Conservation (phyloP, 1,140 invertebrate genomes). For the Pristionchus pacificus region DNA sequence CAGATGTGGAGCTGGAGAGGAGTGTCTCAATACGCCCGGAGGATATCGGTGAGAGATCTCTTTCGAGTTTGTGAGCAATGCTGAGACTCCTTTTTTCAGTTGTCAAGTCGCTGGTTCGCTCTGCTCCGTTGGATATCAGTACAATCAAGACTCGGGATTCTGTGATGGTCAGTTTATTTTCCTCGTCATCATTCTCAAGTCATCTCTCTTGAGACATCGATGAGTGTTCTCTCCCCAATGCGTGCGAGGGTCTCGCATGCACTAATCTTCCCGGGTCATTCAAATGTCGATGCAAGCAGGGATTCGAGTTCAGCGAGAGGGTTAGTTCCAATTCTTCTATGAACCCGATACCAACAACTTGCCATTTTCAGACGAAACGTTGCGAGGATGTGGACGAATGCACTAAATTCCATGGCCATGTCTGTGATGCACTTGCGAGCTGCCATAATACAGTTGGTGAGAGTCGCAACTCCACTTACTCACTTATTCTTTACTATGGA, state of each 20-base stretch:
- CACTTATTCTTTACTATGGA: background rate
- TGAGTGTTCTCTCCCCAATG: constrained; percentile 58
- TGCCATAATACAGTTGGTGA: constrained; percentile 49
- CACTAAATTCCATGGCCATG: constrained; percentile 52
- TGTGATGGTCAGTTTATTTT: constrained; percentile 43
- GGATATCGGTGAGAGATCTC: too few species aligned
- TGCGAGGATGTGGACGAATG: constrained; percentile 56
- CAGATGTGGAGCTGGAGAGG: constrained; percentile 68
- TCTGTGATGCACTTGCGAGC: constrained; percentile 50
- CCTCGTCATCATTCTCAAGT: constrained; percentile 1
- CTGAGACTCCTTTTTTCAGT: too few species aligned
- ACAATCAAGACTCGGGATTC: constrained; percentile 51
- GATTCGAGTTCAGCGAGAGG: constrained; percentile 59
- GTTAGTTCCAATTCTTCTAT: too few species aligned
- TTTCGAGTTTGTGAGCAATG: too few species aligned
- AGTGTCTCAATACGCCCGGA: constrained; percentile 85
- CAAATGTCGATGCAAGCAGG: constrained; percentile 61
- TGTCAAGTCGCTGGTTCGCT: constrained; percentile 55
- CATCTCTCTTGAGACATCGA: constrained; percentile 53
- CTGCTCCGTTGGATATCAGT: constrained; percentile 46
- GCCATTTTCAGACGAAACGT: constrained; percentile 26
- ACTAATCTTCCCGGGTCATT: constrained; percentile 59
- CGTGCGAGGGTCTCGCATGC: constrained; percentile 61
- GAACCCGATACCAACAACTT: too few species aligned
- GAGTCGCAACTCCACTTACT: background rate